Conservation (phyloP, 35 echinoderm and acorn worm species). For the Lytechinus pictus region DNA sequence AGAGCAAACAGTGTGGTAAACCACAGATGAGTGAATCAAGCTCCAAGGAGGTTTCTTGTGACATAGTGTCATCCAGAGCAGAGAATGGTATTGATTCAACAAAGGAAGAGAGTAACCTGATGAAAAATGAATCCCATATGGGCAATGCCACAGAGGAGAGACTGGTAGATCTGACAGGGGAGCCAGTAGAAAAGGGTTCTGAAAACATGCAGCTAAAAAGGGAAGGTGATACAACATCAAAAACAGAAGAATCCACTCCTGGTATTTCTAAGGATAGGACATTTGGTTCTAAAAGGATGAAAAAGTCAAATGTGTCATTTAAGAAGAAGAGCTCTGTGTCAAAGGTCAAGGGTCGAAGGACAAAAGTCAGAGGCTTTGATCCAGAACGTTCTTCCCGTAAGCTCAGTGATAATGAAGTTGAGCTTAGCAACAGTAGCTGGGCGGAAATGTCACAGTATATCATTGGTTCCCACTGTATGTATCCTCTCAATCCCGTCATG, state of each 20-base stretch:
- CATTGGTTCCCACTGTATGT: slow-evolving; percentile 88
- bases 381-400: not conserved
- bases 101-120: not conserved
- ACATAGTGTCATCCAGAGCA: not conserved
- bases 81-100: not conserved
- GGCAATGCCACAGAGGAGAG: not conserved
- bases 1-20: not conserved
- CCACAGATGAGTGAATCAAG: not conserved
- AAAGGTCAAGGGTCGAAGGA: slow-evolving; percentile 57
- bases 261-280: not conserved
- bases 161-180: not conserved
- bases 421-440: slow-evolving; percentile 97
- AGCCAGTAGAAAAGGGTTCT: not conserved
- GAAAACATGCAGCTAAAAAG: not conserved
- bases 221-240: not conserved
- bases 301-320: slow-evolving; percentile 27
- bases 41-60: not conserved
- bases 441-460: slow-evolving; percentile 82
- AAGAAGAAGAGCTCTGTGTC: slow-evolving; percentile 44
- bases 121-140: not conserved
- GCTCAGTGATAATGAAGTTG: slow-evolving; percentile 37
- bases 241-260: not conserved
- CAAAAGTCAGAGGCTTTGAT: slow-evolving; percentile 13
- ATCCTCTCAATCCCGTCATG: slow-evolving; percentile 74
- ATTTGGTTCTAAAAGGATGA: not conserved